These are phyloP conservation scores for Cladorhizidae sp. DNA, from an alignment of 37 sponge, comb jelly and placozoan genomes.

Conservation along the genomic window DNA sequence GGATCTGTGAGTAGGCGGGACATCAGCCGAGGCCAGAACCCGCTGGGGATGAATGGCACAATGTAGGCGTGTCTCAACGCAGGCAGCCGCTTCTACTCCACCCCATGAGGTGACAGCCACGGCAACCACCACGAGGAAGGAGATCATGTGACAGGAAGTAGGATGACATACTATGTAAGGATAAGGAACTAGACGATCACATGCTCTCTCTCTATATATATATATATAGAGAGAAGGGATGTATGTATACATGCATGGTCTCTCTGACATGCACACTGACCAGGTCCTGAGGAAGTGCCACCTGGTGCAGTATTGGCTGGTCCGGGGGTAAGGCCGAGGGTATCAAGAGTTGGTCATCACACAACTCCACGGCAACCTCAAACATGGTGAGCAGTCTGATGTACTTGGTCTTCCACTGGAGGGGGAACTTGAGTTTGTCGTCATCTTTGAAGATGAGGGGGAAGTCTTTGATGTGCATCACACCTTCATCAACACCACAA, in stretches of 20 bases:
- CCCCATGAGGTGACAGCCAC: neutral
- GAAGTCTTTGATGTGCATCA: constrained; percentile 73
- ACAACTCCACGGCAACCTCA: constrained; percentile 84
- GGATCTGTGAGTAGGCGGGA: constrained; percentile 73
- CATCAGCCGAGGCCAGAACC: constrained; percentile 88
- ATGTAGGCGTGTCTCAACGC: constrained; percentile 55
- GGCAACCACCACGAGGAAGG: too few relatives aligned
- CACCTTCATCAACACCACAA: constrained; percentile 55
- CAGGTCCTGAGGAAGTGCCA: constrained; percentile 27
- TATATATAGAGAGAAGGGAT: too few relatives aligned
- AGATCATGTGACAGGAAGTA: too few relatives aligned
- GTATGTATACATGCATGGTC: too few relatives aligned
- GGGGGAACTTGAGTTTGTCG: constrained; percentile 67
- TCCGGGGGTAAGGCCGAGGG: constrained; percentile 72
- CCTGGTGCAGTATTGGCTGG: constrained; percentile 44
- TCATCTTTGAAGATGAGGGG: constrained; percentile 70
- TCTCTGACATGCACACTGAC: too few relatives aligned
- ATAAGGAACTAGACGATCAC: too few relatives aligned
- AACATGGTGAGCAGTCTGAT: constrained; percentile 85
- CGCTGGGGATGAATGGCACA: constrained; percentile 81
- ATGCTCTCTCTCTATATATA: too few relatives aligned
- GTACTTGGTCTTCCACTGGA: constrained; percentile 79
- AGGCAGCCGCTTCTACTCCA: constrained; percentile 57
- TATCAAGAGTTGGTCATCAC: constrained; percentile 68
- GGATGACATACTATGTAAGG: too few relatives aligned